phyloP scores from a whole-genome alignment of 2,888 invertebrate species.

The Drosophila austrosaltans region DNA sequence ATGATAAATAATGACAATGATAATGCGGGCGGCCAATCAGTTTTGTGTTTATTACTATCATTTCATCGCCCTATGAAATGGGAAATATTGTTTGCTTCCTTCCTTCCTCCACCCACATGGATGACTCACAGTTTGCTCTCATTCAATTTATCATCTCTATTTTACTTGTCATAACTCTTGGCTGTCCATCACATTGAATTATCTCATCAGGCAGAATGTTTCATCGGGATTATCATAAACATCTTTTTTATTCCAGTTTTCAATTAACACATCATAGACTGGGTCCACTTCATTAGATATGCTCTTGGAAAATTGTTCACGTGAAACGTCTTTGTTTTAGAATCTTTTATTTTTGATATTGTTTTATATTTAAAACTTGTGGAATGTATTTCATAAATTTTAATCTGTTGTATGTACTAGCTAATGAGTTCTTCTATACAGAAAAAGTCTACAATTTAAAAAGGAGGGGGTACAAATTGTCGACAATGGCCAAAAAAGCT shows the following conservation, averaged over 20 bases:
- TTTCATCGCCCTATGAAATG: not conserved
- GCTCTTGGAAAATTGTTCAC: not conserved
- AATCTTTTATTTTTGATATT: not conserved
- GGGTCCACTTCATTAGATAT: not conserved
- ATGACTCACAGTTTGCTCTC: not conserved
- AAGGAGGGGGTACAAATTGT: not conserved
- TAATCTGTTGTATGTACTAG: not conserved
- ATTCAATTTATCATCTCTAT: not conserved
- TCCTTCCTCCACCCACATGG: not conserved
- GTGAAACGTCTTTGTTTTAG: not conserved
- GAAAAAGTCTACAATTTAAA: not conserved
- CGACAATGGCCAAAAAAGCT: constrained; percentile 24
- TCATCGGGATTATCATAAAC: constrained; percentile 2
- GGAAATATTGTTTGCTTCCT: not conserved
- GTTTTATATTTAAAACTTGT: too few relatives aligned
- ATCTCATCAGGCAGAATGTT: constrained; percentile 1
- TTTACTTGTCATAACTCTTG: not conserved
- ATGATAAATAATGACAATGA: constrained; percentile 1
- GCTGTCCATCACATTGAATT: constrained; percentile 1
- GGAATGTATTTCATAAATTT: too few relatives aligned
- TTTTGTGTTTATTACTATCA: not conserved
- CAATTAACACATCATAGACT: not conserved
- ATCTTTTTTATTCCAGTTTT: constrained; percentile 5
- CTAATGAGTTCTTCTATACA: not conserved
- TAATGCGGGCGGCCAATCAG: not conserved